Percentiles rank a stretch among this genome's conserved stretches.
Evolutionary conservation across 2,113 vertebrate species (phyloP).

Genomic region (Cinclus mexicanus): DNA sequence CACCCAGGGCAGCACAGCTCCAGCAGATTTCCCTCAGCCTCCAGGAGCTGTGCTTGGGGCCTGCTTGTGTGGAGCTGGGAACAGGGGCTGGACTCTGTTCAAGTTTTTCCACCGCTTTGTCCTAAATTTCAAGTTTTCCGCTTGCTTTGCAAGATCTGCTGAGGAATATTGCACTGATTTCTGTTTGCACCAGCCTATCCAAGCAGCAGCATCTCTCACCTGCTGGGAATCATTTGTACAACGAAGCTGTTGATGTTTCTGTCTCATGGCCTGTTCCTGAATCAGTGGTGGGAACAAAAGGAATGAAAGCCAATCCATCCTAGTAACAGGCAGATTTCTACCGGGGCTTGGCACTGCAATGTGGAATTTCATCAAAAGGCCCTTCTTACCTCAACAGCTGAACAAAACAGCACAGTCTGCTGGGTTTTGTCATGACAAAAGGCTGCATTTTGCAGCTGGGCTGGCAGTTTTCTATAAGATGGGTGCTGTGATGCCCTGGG

Average conservation of each 20-base stretch:
- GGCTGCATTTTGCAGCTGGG: neutral
- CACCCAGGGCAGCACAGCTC: neutral
- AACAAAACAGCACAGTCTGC: accelerated
- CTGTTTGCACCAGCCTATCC: neutral
- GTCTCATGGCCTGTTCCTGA: neutral
- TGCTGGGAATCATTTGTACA: neutral
- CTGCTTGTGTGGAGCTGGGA: neutral
- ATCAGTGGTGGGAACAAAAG: neutral
- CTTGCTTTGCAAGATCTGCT: neutral
- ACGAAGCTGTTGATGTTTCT: neutral
- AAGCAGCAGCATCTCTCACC: neutral
- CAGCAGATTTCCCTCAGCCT: neutral
- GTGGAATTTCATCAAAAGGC: neutral
- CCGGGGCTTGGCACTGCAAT: accelerated
- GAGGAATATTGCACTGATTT: neutral
- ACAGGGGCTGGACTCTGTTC: neutral
- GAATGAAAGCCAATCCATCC: neutral
- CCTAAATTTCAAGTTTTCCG: neutral
- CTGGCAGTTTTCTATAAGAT: accelerated
- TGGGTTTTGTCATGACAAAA: neutral
- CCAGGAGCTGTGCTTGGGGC: accelerated
- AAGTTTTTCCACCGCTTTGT: neutral
- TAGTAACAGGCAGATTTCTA: neutral
- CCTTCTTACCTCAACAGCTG: neutral
- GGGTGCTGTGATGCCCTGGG: neutral